Conservation (phyloP, 2,888 invertebrate species). For the Kuschelorhynchus macadamiae region DNA sequence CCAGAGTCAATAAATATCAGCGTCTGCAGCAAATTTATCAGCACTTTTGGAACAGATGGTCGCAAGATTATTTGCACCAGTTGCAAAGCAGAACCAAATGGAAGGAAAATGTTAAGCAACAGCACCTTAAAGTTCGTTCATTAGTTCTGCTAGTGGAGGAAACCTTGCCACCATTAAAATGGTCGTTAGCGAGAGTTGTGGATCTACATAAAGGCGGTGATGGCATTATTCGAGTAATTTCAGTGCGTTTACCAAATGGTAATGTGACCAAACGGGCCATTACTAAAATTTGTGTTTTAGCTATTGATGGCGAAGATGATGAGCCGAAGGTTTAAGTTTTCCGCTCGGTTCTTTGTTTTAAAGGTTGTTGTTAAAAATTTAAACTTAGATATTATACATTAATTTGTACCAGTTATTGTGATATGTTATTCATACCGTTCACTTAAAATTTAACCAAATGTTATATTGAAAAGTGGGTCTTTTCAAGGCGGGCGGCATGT, state of each 20-base stretch:
- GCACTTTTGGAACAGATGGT: conserved; percentile 29
- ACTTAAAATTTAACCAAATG: too few relatives aligned
- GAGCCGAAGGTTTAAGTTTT: too few relatives aligned
- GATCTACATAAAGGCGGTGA: background rate
- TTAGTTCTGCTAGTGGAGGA: background rate
- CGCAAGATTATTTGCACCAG: background rate
- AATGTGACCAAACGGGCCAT: background rate
- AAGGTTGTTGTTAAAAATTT: too few relatives aligned
- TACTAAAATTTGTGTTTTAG: background rate
- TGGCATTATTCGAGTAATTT: background rate
- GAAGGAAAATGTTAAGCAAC: background rate
- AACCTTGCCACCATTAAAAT: background rate
- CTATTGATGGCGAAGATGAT: background rate
- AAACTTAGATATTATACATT: too few relatives aligned
- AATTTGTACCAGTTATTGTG: too few relatives aligned
- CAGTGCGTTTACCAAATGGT: background rate
- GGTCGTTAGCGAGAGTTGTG: background rate
- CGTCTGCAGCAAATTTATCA: conserved; percentile 15
- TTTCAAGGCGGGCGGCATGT: too few relatives aligned
- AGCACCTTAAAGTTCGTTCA: background rate
- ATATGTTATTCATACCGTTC: too few relatives aligned
- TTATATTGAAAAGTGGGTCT: too few relatives aligned
- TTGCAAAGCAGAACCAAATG: background rate
- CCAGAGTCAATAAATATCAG: too few relatives aligned
- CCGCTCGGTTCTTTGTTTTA: too few relatives aligned